Evolutionary conservation across 2,113 vertebrate species (phyloP).

Genomic region (Seriola quinqueradiata): DNA sequence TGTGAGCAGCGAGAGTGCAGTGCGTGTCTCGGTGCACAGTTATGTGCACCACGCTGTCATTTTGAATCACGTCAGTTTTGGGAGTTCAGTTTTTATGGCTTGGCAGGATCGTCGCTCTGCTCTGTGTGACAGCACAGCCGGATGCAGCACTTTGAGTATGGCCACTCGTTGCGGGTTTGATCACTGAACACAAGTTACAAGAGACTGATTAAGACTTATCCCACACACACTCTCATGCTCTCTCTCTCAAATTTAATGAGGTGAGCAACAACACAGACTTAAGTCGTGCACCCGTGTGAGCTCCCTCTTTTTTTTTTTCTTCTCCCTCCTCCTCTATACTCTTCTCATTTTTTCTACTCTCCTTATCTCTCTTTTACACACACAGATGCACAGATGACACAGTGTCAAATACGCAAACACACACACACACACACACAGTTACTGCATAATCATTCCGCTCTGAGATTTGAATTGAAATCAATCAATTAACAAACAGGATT

Average conservation of each 20-base stretch:
- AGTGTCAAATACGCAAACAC: conserved; percentile 7
- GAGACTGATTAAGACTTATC: conserved; percentile 41
- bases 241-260: conserved; percentile 49
- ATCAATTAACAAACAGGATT: conserved; percentile 71
- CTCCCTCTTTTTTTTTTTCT: conserved; percentile 5
- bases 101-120: conserved; percentile 53
- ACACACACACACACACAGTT: conserved; percentile 14
- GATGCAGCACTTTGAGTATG: conserved; percentile 46
- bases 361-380: conserved; percentile 21
- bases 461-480: conserved; percentile 69
- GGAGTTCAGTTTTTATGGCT: conserved; percentile 65
- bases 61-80: conserved; percentile 65
- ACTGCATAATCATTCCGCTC: conserved; percentile 47
- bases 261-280: conserved; percentile 49
- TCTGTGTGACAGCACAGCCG: conserved; percentile 50
- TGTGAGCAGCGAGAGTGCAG: conserved; percentile 30
- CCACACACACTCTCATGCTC: conserved; percentile 21
- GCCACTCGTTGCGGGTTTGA: conserved; percentile 53
- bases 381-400: conserved; percentile 30
- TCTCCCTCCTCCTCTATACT: conserved; percentile 7
- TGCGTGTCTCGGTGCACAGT: conserved; percentile 58
- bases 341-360: conserved; percentile 30
- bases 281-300: conserved; percentile 23
- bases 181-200: conserved; percentile 31
- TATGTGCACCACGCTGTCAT: conserved; percentile 69